Conservation (phyloP, 2,113 vertebrate genomes). For the Lophotis ruficrista region DNA sequence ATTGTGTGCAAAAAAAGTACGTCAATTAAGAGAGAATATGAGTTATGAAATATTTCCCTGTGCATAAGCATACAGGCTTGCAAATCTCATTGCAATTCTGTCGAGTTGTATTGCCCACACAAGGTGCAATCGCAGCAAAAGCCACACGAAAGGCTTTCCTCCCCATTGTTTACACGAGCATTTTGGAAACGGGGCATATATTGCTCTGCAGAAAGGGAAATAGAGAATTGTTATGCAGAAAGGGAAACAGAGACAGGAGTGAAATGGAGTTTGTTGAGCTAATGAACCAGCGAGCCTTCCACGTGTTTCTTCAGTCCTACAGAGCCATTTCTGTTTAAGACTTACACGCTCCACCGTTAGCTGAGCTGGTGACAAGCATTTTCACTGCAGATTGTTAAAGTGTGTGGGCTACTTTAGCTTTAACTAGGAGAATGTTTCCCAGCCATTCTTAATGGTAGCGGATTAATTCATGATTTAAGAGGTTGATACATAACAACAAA, state of each 20-base stretch:
- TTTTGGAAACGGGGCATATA: not conserved
- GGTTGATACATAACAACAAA: not conserved
- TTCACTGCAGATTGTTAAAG: not conserved
- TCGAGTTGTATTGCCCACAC: constrained; percentile 19
- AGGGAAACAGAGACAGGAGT: constrained; percentile 1
- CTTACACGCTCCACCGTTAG: not conserved
- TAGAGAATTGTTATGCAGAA: not conserved
- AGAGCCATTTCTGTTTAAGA: not conserved
- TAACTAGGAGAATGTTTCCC: not conserved
- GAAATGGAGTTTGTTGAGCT: constrained; percentile 3
- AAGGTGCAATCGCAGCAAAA: not conserved
- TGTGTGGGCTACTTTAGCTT: not conserved
- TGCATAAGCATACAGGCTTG: not conserved
- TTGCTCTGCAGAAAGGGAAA: not conserved
- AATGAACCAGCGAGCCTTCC: constrained; percentile 34
- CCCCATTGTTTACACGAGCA: not conserved
- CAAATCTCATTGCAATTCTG: constrained; percentile 25
- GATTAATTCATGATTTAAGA: constrained; percentile 9
- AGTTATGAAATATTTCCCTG: constrained; percentile 16
- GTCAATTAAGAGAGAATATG: not conserved
- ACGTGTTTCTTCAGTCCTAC: constrained; percentile 25
- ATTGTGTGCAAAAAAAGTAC: not conserved
- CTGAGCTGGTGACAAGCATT: not conserved
- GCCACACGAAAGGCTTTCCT: constrained; percentile 47
- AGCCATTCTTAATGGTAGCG: not conserved